Evolutionary conservation across 2,113 vertebrate species (phyloP), one percentile per base, ranked within the genome.

Genomic region (Mormyrus lacerda): DNA sequence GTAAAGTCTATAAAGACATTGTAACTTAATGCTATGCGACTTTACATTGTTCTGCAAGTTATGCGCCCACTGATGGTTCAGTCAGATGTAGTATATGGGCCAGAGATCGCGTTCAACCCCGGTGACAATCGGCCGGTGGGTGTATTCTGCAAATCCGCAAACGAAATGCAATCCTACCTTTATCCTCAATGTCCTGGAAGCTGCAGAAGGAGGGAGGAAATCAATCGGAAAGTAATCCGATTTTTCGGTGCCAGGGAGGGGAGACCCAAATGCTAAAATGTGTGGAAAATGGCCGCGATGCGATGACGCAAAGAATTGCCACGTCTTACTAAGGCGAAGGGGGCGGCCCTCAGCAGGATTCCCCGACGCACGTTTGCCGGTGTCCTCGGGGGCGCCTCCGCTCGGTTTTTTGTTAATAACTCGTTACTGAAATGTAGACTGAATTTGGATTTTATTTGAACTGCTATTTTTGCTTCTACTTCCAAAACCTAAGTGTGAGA

Each of bases 251-350:
- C 27, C 89, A 21, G 79, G 73, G 15, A 87, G 4, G 58, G 31
- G 17, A 87, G 3, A 44, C 55, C 65, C 84, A 92, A 93, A 91
- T 85, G 93, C 93, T 91, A 91, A 88, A 90, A 87, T 87, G 35
- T 42, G 69, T 85, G 47, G 53, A 90, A 90, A 91, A 76, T 91
- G 90, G 95, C 88, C 94, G 87, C 93, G 88, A 91, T 27, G 1
- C 92, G 90, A 94, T 95, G 95, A 95, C 95, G 95, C 94, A 88
- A 89, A 2, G 9, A 13, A 87, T 88, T 94, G 95, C 95, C 95
- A 96, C 95, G 95, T 96, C 92, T 93, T 88, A 31, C 45, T 24
- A 85, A 76, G 35, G 48, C 15, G 79, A 42, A 61, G 69, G 87
- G 87, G 89, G 24, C 85, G 90, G 65, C 8, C 79, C 24, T 82